Evolutionary conservation across 2,113 vertebrate species (phyloP).

Genomic region (Tautogolabrus adspersus): DNA sequence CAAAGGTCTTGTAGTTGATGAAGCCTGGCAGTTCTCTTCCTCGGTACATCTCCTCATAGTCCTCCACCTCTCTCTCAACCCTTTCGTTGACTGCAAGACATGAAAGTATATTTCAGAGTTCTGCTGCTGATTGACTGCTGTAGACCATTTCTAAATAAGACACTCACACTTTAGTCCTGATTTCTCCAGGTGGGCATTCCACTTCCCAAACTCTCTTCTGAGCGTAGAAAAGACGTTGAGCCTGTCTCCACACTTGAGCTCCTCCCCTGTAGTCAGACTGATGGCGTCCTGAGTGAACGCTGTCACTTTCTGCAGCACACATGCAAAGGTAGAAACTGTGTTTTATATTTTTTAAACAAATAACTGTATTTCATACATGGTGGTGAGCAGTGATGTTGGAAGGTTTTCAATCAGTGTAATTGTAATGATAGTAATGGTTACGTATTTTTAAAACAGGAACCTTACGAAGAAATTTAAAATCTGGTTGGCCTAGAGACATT

Average conservation of each 20-base stretch:
- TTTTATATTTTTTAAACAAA: conserved; percentile 2
- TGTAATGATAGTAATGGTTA: too few species aligned
- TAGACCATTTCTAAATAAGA: background rate
- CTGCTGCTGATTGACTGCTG: background rate
- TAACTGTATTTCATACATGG: background rate
- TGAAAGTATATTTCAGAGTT: conserved; percentile 21
- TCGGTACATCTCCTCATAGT: conserved; percentile 83
- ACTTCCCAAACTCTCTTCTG: conserved; percentile 80
- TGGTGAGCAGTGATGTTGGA: background rate
- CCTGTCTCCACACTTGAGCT: conserved; percentile 54
- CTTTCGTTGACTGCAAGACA: conserved; percentile 70
- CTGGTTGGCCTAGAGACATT: too few species aligned
- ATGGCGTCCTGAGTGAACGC: conserved; percentile 82
- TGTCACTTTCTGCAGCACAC: conserved; percentile 84
- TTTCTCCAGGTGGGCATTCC: conserved; percentile 52
- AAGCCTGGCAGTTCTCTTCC: conserved; percentile 90
- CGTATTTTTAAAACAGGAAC: too few species aligned
- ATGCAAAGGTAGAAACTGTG: background rate
- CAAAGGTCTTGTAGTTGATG: conserved; percentile 88
- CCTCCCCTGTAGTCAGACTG: conserved; percentile 82
- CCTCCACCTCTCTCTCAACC: conserved; percentile 57
- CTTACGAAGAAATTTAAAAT: too few species aligned
- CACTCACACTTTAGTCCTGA: conserved; percentile 76
- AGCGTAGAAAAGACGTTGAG: conserved; percentile 83
- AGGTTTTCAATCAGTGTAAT: too few species aligned